A percentile compares a stretch with the other conserved stretches of the same genome.
These are phyloP conservation scores for Meleagris gallopavo DNA, from an alignment of 2,113 vertebrate species.

Conservation along the genomic window DNA sequence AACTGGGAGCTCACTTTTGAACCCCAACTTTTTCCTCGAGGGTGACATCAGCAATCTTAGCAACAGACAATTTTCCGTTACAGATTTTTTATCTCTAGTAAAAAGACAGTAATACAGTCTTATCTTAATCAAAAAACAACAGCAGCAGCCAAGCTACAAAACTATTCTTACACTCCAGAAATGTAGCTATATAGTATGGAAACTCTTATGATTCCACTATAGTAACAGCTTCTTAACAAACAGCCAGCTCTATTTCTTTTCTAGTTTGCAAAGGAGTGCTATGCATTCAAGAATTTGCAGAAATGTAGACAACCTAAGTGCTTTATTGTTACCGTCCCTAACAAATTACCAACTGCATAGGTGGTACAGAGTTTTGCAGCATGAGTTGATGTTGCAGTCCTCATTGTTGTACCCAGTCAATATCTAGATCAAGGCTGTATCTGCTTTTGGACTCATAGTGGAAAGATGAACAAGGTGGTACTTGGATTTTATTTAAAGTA, in stretches of 20 bases:
- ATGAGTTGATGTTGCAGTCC: neutral
- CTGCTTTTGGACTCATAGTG: neutral
- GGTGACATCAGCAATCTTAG: neutral
- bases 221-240: neutral
- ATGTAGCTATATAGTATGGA: neutral
- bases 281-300: neutral
- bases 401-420: neutral
- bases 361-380: neutral
- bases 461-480: neutral
- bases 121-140: neutral
- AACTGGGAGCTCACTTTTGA: neutral
- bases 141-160: neutral
- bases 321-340: neutral
- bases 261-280: neutral
- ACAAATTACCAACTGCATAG: neutral
- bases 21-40: neutral
- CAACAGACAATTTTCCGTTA: neutral
- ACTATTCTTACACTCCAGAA: neutral
- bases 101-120: neutral
- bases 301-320: neutral
- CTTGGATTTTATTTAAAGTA: neutral
- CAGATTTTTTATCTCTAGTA: neutral
- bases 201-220: neutral
- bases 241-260: neutral
- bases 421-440: neutral